phyloP scores from a whole-genome alignment of 2,797 vertebrate species.

The Parotocinclus haroldoi region DNA sequence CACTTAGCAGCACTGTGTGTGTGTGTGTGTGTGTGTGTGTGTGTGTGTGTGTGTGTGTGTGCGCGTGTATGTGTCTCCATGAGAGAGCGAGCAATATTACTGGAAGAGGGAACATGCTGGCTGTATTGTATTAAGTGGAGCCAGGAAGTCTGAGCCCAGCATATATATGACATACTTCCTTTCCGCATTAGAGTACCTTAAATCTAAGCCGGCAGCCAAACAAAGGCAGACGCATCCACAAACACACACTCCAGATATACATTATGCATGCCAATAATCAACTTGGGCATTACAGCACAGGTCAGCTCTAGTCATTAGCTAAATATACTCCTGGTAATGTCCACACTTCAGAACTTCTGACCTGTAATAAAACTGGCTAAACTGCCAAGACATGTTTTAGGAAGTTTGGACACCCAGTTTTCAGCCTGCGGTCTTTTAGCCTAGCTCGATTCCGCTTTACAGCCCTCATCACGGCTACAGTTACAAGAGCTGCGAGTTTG shows the following conservation, averaged over 20 bases:
- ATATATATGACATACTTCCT: conserved; percentile 36
- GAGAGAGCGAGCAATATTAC: conserved; percentile 23
- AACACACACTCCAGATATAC: conserved; percentile 6
- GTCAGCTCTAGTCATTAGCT: neutral
- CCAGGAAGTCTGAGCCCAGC: conserved; percentile 35
- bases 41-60: conserved; percentile 5
- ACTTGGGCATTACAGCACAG: neutral
- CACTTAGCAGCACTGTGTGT: neutral
- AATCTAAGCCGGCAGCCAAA: neutral
- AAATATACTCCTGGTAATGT: neutral
- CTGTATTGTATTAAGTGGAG: conserved; percentile 40
- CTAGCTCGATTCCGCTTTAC: too few relatives aligned
- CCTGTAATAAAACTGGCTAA: too few relatives aligned
- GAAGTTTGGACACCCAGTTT: too few relatives aligned
- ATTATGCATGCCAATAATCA: neutral
- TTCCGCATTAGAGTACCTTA: neutral
- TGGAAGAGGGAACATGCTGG: conserved; percentile 31
- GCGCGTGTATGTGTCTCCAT: conserved; percentile 8
- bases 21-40: neutral
- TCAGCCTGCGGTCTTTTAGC: too few relatives aligned
- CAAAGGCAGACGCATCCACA: neutral
- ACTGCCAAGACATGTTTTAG: neutral
- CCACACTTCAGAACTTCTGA: too few relatives aligned
- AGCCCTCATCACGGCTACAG: too few relatives aligned
- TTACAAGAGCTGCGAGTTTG: too few relatives aligned